A percentile compares a stretch with the other conserved stretches of the same genome.
These are phyloP conservation scores for Patella caerulea DNA, from an alignment of 2,888 invertebrate species.

Conservation along the genomic window DNA sequence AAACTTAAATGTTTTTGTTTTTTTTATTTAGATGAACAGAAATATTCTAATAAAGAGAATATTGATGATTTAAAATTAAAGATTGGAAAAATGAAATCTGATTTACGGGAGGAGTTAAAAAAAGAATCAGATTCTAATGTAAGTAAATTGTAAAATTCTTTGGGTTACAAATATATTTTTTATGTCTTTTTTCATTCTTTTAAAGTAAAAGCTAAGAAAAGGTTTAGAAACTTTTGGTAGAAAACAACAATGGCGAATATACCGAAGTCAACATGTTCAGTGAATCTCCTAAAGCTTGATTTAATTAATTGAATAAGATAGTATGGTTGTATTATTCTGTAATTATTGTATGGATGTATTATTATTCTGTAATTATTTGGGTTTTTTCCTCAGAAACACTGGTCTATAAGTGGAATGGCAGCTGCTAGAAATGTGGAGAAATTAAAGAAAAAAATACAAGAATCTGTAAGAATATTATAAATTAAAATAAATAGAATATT, in stretches of 20 bases:
- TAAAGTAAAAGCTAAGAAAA: too few relatives aligned
- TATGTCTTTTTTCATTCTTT: too few relatives aligned
- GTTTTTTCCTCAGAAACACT: conserved; percentile 49
- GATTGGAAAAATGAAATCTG: conserved; percentile 57
- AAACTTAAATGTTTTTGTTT: background rate
- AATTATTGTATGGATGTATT: background rate
- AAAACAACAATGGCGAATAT: too few relatives aligned
- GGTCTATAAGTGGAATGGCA: conserved; percentile 48
- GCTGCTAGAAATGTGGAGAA: conserved; percentile 77
- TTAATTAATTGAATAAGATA: too few relatives aligned
- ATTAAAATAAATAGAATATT: too few relatives aligned
- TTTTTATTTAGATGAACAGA: conserved; percentile 35
- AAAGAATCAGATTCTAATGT: conserved; percentile 40
- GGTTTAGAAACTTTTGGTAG: too few relatives aligned
- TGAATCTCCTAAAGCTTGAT: too few relatives aligned
- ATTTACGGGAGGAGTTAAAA: conserved; percentile 56
- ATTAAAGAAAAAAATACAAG: conserved; percentile 89
- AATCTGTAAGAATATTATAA: conserved; percentile 70
- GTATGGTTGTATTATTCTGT: background rate
- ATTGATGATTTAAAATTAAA: conserved; percentile 62
- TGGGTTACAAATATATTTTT: too few relatives aligned
- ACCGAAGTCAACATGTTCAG: too few relatives aligned
- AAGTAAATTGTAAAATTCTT: too few relatives aligned
- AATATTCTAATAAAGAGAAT: conserved; percentile 49
- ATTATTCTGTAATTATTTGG: background rate